Evolutionary conservation across 2,113 vertebrate genomes (phyloP), one percentile per base, ranked within the genome.

Genomic region (Rhynchopsitta pachyrhyncha): DNA sequence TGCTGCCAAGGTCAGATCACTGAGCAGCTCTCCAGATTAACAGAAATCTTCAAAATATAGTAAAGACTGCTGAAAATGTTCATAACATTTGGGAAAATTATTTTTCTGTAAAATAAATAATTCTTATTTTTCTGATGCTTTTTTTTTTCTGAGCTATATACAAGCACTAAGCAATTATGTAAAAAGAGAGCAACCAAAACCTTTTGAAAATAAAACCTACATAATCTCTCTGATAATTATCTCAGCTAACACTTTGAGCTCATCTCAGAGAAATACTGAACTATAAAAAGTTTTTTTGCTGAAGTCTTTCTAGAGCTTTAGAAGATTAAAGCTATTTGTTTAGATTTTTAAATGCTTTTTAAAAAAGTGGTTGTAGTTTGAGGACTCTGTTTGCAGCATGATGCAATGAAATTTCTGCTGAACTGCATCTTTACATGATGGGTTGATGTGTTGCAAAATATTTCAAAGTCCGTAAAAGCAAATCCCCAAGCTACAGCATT

Each of bases 171-270:
- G 83, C 84, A 93, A 94, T 96, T 96, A 85, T 69, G 49, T 63
- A 94, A 76, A 33, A 79, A 81, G 74, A 92, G 52, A 92, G 86
- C 77, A 94, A 95, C 96, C 87, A 91, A 91, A 92, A 88, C 68
- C 92, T 91, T 93, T 95, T 85, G 79, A 85, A 91, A 97, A 93
- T 88, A 96, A 95, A 88, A 80, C 93, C 74, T 95, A 42, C 64
- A 74, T 96, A 96, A 95, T 96, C 88, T 97, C 82, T 90, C 91
- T 96, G 70, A 57, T 97, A 95, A 95, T 97, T 97, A 96, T 63
- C 93, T 92, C 52, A 52, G 64, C 92, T 94, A 96, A 94, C 82
- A 93, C 91, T 97, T 93, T 9, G 22, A 67, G 76, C 73, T 85
- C 82, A 86, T 95, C 82, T 89, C 62, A 63, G 83, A 86, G 88